phyloP scores from a whole-genome alignment of 2,113 vertebrate species.

The Rhinopomastus cyanomelas region DNA sequence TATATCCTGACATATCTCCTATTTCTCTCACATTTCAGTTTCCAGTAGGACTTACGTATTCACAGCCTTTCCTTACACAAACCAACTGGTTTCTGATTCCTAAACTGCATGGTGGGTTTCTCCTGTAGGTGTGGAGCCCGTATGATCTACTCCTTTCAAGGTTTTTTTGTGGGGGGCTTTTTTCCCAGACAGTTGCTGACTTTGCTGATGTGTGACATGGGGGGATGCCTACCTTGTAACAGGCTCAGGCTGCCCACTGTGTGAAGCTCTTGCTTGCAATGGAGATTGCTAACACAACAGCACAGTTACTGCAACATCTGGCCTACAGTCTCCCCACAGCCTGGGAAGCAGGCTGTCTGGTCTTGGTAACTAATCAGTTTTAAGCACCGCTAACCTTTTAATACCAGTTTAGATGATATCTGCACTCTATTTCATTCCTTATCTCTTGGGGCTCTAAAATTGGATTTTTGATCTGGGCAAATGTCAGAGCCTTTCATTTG shows the following conservation, averaged over 20 bases:
- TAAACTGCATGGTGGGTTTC: background rate
- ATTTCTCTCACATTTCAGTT: background rate
- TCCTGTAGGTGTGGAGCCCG: accelerated
- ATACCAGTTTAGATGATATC: conserved; percentile 51
- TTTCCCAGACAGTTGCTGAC: background rate
- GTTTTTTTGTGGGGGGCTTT: background rate
- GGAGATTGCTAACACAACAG: background rate
- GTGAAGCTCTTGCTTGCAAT: background rate
- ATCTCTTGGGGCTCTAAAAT: conserved; percentile 24
- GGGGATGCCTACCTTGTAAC: background rate
- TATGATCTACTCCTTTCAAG: background rate
- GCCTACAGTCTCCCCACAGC: background rate
- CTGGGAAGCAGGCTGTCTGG: background rate
- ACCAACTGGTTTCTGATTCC: background rate
- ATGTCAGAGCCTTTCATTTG: conserved; percentile 57
- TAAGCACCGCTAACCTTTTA: conserved; percentile 60
- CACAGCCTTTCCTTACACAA: background rate
- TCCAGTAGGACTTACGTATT: background rate
- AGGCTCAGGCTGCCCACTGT: background rate
- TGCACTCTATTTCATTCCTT: conserved; percentile 51
- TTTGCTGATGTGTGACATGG: background rate
- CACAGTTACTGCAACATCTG: background rate
- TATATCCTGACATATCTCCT: background rate
- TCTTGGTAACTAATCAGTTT: conserved; percentile 56
- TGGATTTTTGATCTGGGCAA: conserved; percentile 61